Conservation (phyloP, 64 coral and sea anemone genomes). For the Stichodactyla helianthus region DNA sequence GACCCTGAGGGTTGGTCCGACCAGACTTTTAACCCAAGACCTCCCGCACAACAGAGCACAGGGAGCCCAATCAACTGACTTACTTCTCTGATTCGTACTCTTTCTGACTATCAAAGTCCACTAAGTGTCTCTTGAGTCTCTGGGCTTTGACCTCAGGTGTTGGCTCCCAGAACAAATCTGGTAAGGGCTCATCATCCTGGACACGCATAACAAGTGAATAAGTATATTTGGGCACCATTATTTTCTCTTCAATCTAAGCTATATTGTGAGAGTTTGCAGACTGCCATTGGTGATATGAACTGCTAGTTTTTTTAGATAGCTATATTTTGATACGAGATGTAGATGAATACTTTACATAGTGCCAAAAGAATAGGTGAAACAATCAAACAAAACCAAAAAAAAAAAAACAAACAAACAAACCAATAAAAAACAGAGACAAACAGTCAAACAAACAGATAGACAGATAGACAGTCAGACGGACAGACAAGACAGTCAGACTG, state of each 20-base stretch:
- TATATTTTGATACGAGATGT: neutral
- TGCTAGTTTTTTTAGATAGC: no score
- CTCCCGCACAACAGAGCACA: no score
- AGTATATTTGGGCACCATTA: no score
- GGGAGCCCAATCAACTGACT: neutral
- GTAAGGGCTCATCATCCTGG: slow-evolving; percentile 71
- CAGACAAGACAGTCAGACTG: no score
- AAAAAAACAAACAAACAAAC: neutral
- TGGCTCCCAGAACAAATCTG: slow-evolving; percentile 97
- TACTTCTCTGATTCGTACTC: slow-evolving; percentile 97
- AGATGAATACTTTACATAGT: neutral
- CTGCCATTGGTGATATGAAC: no score
- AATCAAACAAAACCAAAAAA: neutral
- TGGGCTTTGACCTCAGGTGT: slow-evolving; percentile 68
- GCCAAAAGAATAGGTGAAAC: neutral
- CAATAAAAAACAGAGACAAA: neutral
- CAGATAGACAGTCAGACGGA: neutral
- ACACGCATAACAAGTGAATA: neutral
- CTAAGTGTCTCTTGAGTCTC: slow-evolving; percentile 71
- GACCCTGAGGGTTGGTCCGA: no score
- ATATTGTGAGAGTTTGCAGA: no score
- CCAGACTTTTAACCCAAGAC: no score
- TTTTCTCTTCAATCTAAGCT: no score
- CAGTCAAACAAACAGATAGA: neutral
- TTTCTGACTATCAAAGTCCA: slow-evolving; percentile 73